Base-by-base conservation (phyloP, 2,797 vertebrate species). In the Alosa sapidissima region DNA sequence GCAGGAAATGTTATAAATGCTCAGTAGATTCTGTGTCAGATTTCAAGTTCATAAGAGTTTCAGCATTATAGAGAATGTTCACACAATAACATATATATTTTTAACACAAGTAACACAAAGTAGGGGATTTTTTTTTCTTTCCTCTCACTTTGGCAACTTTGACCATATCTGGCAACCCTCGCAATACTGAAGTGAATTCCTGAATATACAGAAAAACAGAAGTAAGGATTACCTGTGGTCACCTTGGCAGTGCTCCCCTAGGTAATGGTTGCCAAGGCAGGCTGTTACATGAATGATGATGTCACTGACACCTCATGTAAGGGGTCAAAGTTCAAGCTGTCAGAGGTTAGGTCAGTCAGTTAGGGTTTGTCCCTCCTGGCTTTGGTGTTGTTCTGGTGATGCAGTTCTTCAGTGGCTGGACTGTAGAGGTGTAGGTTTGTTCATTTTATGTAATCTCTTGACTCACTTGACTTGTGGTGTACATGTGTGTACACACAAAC, bases 231-330 rank as follows among this genome's bases (percentile, higher is more conserved):
- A 72, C 62, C 62, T 72, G 68, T 36, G 28, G 33, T 19, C 36
- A 45, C 72, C 41, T 78, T 14, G 41, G 41, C 16, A 47, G 36
- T 21, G 19, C 72, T 41, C 41, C 36, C 72, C 19, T 45, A 72
- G 36, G 41, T 41, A 45, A 41, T 45, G 36, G 14, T 78, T 78
- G 72, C 36, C 19, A 45, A 78, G 72, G 72, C 72, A 88, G 89
- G 93, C 91, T 84, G 91, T 91, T 92, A 91, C 91, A 82, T 54
- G 90, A 90, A 90, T 68, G 84, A 72, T 47, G 47, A 91, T 90
- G 92, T 92, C 91, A 91, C 90, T 91, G 91, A 78, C 92, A 91
- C 90, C 89, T 88, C 91, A 90, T 91, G 92, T 91, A 93, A 47
- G 19, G 41, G 72, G 14, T 78, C 41, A 78, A 78, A 47, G 72